Evolutionary conservation across 2,113 vertebrate species (phyloP).

Genomic region (Guaruba guarouba): DNA sequence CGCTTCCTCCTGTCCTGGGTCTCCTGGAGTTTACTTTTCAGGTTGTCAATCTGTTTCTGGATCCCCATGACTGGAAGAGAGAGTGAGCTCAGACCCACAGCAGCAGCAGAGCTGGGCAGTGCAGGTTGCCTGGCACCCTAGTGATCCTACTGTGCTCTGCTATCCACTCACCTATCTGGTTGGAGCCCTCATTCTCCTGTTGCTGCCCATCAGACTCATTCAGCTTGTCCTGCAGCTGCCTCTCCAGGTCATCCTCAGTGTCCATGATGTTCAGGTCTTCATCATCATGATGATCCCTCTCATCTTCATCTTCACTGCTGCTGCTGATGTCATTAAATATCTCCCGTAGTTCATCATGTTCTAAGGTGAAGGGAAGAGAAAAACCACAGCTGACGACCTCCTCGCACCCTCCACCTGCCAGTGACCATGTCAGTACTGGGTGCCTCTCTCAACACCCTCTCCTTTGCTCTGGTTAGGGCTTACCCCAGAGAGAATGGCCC

Average conservation of each 20-base stretch:
- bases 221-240: constrained; percentile 83
- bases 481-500: background rate
- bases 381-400: background rate
- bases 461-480: background rate
- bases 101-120: background rate
- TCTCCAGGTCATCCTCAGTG: constrained; percentile 86
- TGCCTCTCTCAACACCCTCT: background rate
- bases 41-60: constrained; percentile 91
- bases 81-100: background rate
- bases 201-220: constrained; percentile 78
- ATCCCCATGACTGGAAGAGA: constrained; percentile 84
- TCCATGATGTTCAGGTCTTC: constrained; percentile 93
- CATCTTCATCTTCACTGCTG: constrained; percentile 90
- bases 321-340: constrained; percentile 89
- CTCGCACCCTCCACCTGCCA: background rate
- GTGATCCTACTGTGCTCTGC: background rate
- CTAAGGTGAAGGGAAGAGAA: constrained; percentile 18
- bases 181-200: constrained; percentile 79
- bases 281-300: constrained; percentile 85
- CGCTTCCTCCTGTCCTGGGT: constrained; percentile 93
- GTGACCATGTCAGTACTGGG: background rate
- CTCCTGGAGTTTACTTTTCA: constrained; percentile 93
- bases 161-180: constrained; percentile 79
- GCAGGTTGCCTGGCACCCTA: background rate
- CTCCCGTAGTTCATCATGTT: constrained; percentile 81